Percentiles rank a stretch among this genome's conserved stretches.
Evolutionary conservation across 1,140 invertebrate genomes (phyloP).

Genomic region (Drosophila serrata): DNA sequence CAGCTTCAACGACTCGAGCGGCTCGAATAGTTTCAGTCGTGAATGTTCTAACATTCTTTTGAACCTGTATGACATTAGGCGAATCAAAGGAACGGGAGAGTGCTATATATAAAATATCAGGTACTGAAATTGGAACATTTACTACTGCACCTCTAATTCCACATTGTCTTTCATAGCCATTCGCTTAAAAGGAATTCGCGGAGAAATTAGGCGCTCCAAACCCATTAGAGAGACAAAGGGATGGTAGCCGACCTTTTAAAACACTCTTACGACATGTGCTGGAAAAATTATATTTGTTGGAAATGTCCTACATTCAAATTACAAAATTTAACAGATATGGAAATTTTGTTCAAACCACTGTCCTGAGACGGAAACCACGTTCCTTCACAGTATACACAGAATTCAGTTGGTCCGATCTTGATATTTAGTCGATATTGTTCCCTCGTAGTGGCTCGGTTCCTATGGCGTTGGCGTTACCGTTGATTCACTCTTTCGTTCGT

Average conservation of each 20-base stretch:
- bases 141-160: too few relatives aligned
- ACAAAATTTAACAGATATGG: not conserved
- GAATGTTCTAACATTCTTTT: not conserved
- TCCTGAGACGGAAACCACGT: not conserved
- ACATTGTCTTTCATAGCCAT: too few relatives aligned
- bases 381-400: not conserved
- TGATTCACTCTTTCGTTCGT: too few relatives aligned
- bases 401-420: not conserved
- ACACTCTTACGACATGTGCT: not conserved
- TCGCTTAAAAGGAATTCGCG: too few relatives aligned
- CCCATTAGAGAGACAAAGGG: too few relatives aligned
- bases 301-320: not conserved
- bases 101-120: too few relatives aligned
- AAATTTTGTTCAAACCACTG: not conserved
- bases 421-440: not conserved
- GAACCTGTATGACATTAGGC: too few relatives aligned
- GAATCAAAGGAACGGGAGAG: too few relatives aligned
- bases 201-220: too few relatives aligned
- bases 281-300: conserved; percentile 1
- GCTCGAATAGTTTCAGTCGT: not conserved
- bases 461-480: too few relatives aligned
- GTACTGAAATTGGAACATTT: too few relatives aligned
- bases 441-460: too few relatives aligned
- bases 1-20: not conserved
- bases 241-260: not conserved